Conservation (phyloP, 2,113 vertebrate species). For the Calypte anna region DNA sequence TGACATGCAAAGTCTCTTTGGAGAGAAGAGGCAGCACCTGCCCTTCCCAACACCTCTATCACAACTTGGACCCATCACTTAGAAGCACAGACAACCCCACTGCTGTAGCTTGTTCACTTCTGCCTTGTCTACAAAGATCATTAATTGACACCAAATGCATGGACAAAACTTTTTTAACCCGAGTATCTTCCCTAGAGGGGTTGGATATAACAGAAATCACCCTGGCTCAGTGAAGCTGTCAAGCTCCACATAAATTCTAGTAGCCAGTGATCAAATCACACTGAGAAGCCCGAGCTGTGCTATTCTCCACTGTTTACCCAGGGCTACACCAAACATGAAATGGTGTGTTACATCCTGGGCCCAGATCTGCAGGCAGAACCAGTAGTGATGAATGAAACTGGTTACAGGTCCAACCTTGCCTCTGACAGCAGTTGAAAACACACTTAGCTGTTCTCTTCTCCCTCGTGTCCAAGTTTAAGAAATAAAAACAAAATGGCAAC, state of each 20-base stretch:
- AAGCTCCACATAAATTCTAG: background rate
- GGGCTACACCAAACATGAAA: background rate
- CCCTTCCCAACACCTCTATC: background rate
- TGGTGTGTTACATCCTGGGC: fast-evolving
- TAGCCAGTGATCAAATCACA: background rate
- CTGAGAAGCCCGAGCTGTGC: background rate
- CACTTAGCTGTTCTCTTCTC: background rate
- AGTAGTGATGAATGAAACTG: fast-evolving
- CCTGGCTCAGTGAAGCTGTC: background rate
- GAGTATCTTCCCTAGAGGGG: background rate
- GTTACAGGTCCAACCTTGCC: background rate
- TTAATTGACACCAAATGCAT: background rate
- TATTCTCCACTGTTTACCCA: background rate
- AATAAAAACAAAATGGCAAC: background rate
- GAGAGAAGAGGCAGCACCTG: background rate
- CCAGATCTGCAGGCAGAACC: background rate
- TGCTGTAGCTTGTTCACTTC: background rate
- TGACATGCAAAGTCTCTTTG: background rate
- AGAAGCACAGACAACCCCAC: background rate
- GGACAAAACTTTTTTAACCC: background rate
- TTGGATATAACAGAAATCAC: background rate
- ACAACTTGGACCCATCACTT: background rate
- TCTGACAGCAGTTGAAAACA: background rate
- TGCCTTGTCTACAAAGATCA: background rate
- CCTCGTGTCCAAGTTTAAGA: background rate